Conservation (phyloP, 2,797 vertebrate genomes). For the Malurus leucopterus region DNA sequence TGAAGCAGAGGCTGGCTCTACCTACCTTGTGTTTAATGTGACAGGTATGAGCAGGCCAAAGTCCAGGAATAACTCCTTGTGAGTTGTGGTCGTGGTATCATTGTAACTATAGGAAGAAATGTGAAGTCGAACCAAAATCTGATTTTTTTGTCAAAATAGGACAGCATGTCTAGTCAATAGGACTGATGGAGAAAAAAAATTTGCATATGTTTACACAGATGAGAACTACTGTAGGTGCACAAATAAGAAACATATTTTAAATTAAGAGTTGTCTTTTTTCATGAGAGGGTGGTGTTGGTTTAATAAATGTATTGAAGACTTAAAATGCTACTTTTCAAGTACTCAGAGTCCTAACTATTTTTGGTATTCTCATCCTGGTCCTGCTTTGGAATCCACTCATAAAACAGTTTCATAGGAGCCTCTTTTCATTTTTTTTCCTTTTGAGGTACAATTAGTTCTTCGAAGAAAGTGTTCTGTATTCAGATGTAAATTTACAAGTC, state of each 20-base stretch:
- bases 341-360: slow-evolving; percentile 27
- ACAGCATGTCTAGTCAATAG: background rate
- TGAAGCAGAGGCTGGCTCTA: background rate
- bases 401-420: background rate
- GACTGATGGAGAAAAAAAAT: background rate
- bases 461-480: slow-evolving; percentile 1
- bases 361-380: background rate
- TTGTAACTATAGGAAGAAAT: background rate
- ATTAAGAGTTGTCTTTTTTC: slow-evolving; percentile 11
- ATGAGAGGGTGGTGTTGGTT: background rate
- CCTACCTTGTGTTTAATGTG: background rate
- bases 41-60: background rate
- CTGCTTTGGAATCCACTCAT: slow-evolving; percentile 15
- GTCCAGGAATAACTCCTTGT: background rate
- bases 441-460: background rate
- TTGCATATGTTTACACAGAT: background rate
- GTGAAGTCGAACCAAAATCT: background rate
- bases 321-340: slow-evolving; percentile 10
- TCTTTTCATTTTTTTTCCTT: slow-evolving; percentile 29
- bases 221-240: background rate
- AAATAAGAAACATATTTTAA: slow-evolving; percentile 19
- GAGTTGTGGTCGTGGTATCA: background rate
- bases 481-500: background rate
- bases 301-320: background rate
- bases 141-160: background rate